These are phyloP conservation scores for Bradysia coprophila DNA, from an alignment of 1,140 invertebrate species.

Conservation along the genomic window DNA sequence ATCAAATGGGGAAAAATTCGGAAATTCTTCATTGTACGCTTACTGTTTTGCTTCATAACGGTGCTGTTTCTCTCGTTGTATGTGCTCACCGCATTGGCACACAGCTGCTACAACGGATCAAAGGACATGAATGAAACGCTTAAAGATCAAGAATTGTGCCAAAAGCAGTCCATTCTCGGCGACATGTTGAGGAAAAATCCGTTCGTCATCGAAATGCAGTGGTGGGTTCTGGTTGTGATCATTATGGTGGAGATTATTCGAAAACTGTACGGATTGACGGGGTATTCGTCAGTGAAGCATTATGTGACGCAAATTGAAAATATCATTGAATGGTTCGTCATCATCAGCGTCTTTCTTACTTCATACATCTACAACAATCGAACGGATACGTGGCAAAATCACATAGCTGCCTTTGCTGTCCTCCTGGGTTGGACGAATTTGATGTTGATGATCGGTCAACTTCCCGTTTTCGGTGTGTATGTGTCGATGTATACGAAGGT, in stretches of 20 bases:
- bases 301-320: constrained; percentile 69
- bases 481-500: constrained; percentile 75
- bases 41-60: constrained; percentile 62
- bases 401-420: constrained; percentile 56
- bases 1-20: constrained; percentile 78
- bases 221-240: constrained; percentile 54
- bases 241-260: constrained; percentile 55
- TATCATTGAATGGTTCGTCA: constrained; percentile 68
- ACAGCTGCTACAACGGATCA: constrained; percentile 59
- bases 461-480: constrained; percentile 69
- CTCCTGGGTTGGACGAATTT: constrained; percentile 70
- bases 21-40: constrained; percentile 61
- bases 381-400: constrained; percentile 66
- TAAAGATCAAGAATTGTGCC: constrained; percentile 45
- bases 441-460: constrained; percentile 71
- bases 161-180: constrained; percentile 52
- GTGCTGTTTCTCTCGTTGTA: constrained; percentile 58
- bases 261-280: constrained; percentile 56
- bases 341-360: constrained; percentile 60
- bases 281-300: constrained; percentile 51
- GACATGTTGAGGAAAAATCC: constrained; percentile 49
- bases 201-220: constrained; percentile 53
- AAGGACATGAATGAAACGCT: constrained; percentile 46
- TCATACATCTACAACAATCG: constrained; percentile 56
- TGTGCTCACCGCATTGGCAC: constrained; percentile 52